Conservation (phyloP, 2,113 vertebrate genomes). For the Hydropotes inermis region DNA sequence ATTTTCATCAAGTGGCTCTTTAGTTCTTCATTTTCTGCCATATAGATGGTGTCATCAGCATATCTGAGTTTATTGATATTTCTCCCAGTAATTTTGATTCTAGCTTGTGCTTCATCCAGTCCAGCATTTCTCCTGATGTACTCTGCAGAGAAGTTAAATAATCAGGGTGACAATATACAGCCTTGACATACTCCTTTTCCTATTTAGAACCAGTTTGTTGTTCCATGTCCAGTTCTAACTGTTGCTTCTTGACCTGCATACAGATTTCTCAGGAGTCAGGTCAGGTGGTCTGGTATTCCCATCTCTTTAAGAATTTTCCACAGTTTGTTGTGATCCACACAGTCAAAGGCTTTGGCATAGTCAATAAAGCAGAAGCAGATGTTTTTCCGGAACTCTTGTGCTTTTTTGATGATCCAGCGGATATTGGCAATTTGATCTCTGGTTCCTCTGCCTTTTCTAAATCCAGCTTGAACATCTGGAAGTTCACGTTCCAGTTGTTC, state of each 20-base stretch:
- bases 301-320: neutral
- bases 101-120: neutral
- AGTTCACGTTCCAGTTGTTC: neutral
- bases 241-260: neutral
- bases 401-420: neutral
- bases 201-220: neutral
- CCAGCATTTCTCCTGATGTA: neutral
- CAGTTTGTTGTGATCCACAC: neutral
- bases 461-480: neutral
- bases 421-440: neutral
- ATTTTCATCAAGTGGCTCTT: neutral
- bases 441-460: neutral
- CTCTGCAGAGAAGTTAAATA: neutral
- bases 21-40: neutral
- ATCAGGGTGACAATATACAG: neutral
- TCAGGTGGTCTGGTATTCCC: neutral
- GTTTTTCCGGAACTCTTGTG: neutral
- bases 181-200: neutral
- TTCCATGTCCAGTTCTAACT: neutral
- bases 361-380: neutral
- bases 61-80: neutral
- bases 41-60: neutral
- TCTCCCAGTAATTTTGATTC: accelerated
- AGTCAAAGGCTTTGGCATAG: neutral
- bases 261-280: neutral